Percentiles rank a stretch among this genome's conserved stretches.
These are phyloP conservation scores for Empis stercorea DNA, from an alignment of 2,888 invertebrate genomes.

Conservation along the genomic window DNA sequence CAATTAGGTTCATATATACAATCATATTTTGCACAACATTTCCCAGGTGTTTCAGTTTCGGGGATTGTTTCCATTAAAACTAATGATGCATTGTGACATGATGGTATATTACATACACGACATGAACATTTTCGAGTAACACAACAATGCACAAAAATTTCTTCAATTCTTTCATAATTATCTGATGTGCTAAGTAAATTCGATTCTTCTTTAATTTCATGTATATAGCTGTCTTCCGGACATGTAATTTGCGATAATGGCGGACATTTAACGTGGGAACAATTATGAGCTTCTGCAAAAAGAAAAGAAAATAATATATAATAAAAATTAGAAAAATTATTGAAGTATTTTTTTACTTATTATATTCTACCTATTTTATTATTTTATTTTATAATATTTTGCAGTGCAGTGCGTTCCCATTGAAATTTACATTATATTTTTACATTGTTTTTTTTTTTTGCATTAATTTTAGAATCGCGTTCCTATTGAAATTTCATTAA, in stretches of 20 bases:
- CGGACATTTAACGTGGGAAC: conserved; percentile 28
- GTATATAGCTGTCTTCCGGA: conserved; percentile 28
- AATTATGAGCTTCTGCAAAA: conserved; percentile 25
- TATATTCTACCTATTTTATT: too few species aligned
- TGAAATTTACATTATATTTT: too few species aligned
- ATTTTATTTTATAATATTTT: too few species aligned
- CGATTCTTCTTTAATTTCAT: conserved; percentile 17
- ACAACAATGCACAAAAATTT: conserved; percentile 26
- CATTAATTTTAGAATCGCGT: too few species aligned
- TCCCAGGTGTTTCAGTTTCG: conserved; percentile 29
- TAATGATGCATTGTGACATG: conserved; percentile 22
- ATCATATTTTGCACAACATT: conserved; percentile 41
- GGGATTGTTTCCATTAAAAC: conserved; percentile 25
- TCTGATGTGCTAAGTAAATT: conserved; percentile 8
- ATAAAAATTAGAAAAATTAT: not conserved
- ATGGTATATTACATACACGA: conserved; percentile 29
- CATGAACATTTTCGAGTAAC: conserved; percentile 28
- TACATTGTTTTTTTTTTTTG: too few species aligned
- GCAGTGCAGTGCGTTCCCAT: too few species aligned
- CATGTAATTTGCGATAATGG: conserved; percentile 25
- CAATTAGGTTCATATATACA: conserved; percentile 35
- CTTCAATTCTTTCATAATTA: conserved; percentile 17
- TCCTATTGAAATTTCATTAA: too few species aligned
- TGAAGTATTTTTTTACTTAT: too few species aligned
- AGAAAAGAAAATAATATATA: conserved; percentile 1